Evolutionary conservation across 2,888 invertebrate genomes (phyloP).

Genomic region (Caenorhabditis sulstoni): DNA sequence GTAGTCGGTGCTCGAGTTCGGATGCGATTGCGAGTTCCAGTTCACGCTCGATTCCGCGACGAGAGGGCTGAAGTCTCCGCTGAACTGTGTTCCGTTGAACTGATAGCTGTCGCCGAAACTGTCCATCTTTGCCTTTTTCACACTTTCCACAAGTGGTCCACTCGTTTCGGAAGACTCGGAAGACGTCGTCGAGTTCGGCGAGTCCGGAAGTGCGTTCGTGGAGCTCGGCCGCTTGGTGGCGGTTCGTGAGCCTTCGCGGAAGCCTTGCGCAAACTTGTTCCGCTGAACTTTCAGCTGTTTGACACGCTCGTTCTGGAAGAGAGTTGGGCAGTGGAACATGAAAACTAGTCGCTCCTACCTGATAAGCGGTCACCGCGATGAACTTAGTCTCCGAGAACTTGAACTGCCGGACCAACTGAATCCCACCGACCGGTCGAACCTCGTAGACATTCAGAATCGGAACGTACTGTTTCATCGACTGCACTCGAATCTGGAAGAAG

Average conservation of each 20-base stretch:
- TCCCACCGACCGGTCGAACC: background rate
- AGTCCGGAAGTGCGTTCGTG: background rate
- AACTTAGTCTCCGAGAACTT: constrained; percentile 45
- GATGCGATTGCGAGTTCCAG: no score
- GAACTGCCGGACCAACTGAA: constrained; percentile 6
- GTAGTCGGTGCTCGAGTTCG: background rate
- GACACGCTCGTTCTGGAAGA: constrained; percentile 33
- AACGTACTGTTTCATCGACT: constrained; percentile 53
- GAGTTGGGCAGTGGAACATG: background rate
- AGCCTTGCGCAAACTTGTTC: constrained; percentile 50
- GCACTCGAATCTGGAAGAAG: constrained; percentile 48
- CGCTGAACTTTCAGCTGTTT: constrained; percentile 38
- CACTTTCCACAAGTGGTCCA: background rate
- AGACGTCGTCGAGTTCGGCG: background rate
- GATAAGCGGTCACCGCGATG: constrained; percentile 55
- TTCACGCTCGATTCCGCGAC: no score
- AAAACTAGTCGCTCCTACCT: constrained; percentile 8
- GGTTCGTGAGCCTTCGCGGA: constrained; percentile 24
- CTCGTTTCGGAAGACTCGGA: background rate
- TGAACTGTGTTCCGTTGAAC: no score
- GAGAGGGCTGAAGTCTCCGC: no score
- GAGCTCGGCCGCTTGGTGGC: constrained; percentile 29
- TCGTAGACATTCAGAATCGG: constrained; percentile 39
- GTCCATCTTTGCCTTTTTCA: no score
- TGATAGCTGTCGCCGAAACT: no score